Evolutionary conservation across 2,888 invertebrate species (phyloP).

Genomic region (Eilema griseolum): DNA sequence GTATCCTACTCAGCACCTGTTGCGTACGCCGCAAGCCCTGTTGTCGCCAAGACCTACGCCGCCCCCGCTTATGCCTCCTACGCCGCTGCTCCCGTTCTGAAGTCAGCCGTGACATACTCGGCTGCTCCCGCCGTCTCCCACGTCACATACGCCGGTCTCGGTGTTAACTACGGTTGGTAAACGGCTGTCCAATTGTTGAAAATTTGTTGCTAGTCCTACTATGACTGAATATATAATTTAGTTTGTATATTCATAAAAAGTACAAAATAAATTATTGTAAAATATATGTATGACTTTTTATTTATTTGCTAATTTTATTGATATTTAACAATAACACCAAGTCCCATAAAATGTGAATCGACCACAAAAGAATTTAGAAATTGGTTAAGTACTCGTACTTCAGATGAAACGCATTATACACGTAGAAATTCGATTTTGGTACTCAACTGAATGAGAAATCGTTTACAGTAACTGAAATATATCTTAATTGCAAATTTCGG

Average conservation of each 20-base stretch:
- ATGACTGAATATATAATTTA: slow-evolving; percentile 14
- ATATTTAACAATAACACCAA: neutral
- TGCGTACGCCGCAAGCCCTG: slow-evolving; percentile 68
- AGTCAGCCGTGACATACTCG: slow-evolving; percentile 61
- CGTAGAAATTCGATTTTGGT: too few species aligned
- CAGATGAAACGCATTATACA: neutral
- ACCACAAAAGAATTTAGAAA: neutral
- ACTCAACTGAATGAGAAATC: neutral
- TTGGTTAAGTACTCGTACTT: neutral
- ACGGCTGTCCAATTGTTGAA: slow-evolving; percentile 37
- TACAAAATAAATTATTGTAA: slow-evolving; percentile 11
- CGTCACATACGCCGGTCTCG: slow-evolving; percentile 79
- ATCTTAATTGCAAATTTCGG: too few species aligned
- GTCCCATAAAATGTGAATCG: neutral
- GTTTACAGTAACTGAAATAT: neutral
- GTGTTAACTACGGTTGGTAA: slow-evolving; percentile 79
- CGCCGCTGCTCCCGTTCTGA: slow-evolving; percentile 51
- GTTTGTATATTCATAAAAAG: slow-evolving; percentile 2
- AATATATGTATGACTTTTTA: neutral
- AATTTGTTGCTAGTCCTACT: slow-evolving; percentile 16
- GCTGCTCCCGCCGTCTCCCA: slow-evolving; percentile 67
- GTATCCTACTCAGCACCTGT: slow-evolving; percentile 72
- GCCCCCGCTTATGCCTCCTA: slow-evolving; percentile 35
- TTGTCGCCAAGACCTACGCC: slow-evolving; percentile 52
- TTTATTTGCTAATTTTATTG: neutral